These are phyloP conservation scores for Automeris io DNA, from an alignment of 2,888 invertebrate species.

Conservation along the genomic window DNA sequence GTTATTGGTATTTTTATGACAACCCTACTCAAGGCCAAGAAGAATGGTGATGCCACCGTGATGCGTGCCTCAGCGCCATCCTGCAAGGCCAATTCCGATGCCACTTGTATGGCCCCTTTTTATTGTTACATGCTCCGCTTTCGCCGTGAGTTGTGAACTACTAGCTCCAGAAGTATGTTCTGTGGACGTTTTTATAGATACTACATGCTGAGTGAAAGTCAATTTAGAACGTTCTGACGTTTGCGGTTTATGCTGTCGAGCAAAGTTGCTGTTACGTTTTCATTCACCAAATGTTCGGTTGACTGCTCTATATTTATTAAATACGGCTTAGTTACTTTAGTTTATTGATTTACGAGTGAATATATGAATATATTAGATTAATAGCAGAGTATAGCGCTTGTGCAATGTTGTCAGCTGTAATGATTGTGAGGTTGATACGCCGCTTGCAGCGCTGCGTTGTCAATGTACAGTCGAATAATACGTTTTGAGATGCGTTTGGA, in stretches of 20 bases:
- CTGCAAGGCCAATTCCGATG: conserved; percentile 52
- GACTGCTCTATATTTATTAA: too few species aligned
- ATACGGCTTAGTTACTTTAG: too few species aligned
- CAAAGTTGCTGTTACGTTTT: conserved; percentile 1
- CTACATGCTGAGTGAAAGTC: conserved; percentile 60
- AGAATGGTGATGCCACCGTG: conserved; percentile 29
- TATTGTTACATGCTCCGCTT: conserved; percentile 67
- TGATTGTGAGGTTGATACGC: too few species aligned
- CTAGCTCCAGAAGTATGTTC: conserved; percentile 58
- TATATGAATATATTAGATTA: too few species aligned
- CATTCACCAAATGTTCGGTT: not conserved
- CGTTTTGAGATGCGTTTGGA: too few species aligned
- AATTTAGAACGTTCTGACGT: conserved; percentile 58
- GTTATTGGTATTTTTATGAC: not conserved
- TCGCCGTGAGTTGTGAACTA: conserved; percentile 56
- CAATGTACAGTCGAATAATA: too few species aligned
- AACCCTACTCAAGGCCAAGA: conserved; percentile 23
- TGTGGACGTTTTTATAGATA: conserved; percentile 64
- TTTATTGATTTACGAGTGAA: too few species aligned
- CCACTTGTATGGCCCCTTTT: conserved; percentile 72
- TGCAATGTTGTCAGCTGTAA: too few species aligned
- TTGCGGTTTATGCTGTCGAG: conserved; percentile 40
- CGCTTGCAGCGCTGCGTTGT: too few species aligned
- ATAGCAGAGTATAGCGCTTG: too few species aligned
- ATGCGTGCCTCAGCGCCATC: conserved; percentile 67